Evolutionary conservation across 2,888 invertebrate genomes (phyloP), one percentile per base, ranked within the genome.

Genomic region (Prenolepis imparis): DNA sequence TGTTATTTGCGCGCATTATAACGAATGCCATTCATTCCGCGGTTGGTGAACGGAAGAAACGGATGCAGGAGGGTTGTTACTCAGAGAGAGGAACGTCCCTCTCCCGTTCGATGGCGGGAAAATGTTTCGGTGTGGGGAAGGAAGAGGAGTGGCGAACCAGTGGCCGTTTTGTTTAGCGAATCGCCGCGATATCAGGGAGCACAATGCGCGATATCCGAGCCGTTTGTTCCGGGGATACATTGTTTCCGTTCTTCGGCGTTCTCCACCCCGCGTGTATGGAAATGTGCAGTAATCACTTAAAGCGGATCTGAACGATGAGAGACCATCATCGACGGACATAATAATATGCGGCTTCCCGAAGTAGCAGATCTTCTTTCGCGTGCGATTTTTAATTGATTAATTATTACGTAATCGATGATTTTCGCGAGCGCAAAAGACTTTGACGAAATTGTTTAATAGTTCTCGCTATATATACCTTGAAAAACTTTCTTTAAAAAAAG

Each of bases 141-240:
- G n/a, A 11, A 32, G 36, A 15, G 44, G 21, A 59, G 44, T 21
- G 39, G 68, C 78, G 52, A 78, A 78, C 68, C 59, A 68, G 59
- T 68, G 32, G 68, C 59, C 78, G 78, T 78, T 78, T 78, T 78
- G 78, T 78, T 78, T 78, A 70, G 68, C 57, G 78, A 78, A 78
- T 78, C 70, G 70, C 59, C 59, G 59, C 70, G 78, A 78, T 68
- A 78, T 78, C 44, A 44, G 59, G 48, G 36, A 78, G 44, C 36
- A 78, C 70, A 78, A 78, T 78, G 44, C 70, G 44, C 44, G 68
- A 78, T 78, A 78, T 78, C 44, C 78, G 24, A 68, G 68, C 18
- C 44, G 68, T 36, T 68, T 78, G 78, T 68, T 78, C 32, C 59
- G 59, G 28, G 18, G 41, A 78, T 78, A 78, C 78, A 78, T 78